Evolutionary conservation across 2,797 vertebrate species (phyloP).

Genomic region (Rhadinocentrus ornatus): DNA sequence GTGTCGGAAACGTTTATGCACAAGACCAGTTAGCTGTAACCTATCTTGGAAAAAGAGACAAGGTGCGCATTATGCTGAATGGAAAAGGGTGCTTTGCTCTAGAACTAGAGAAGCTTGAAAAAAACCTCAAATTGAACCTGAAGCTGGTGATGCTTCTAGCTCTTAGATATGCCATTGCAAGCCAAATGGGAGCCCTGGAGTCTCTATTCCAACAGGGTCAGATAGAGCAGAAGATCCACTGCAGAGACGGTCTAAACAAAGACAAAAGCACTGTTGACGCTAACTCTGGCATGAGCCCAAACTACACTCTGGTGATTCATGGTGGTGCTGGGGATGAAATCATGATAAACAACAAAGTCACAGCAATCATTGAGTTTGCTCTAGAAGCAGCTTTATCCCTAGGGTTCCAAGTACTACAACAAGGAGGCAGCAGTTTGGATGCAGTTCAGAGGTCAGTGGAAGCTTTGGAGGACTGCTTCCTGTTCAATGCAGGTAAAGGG

Average conservation of each 20-base stretch:
- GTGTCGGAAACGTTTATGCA: conserved; percentile 85
- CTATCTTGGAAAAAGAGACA: conserved; percentile 82
- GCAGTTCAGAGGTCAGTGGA: conserved; percentile 84
- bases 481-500: conserved; percentile 87
- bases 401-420: conserved; percentile 75
- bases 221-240: conserved; percentile 34
- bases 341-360: conserved; percentile 75
- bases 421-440: conserved; percentile 80
- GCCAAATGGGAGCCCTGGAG: conserved; percentile 83
- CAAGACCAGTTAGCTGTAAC: conserved; percentile 83
- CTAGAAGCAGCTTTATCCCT: conserved; percentile 78
- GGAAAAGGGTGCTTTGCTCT: conserved; percentile 82
- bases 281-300: conserved; percentile 35
- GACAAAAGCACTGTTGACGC: conserved; percentile 21
- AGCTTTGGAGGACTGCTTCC: conserved; percentile 85
- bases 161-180: conserved; percentile 79
- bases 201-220: conserved; percentile 67
- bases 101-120: conserved; percentile 71
- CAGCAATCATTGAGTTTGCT: conserved; percentile 80
- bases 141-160: conserved; percentile 81
- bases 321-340: conserved; percentile 84
- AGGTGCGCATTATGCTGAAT: conserved; percentile 79
- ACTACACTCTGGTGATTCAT: conserved; percentile 81
- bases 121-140: conserved; percentile 74
- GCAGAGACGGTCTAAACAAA: conserved; percentile 23